Percentiles rank a stretch among this genome's conserved stretches.
phyloP scores from a whole-genome alignment of 1,140 invertebrate species.

The Lucilia sericata region DNA sequence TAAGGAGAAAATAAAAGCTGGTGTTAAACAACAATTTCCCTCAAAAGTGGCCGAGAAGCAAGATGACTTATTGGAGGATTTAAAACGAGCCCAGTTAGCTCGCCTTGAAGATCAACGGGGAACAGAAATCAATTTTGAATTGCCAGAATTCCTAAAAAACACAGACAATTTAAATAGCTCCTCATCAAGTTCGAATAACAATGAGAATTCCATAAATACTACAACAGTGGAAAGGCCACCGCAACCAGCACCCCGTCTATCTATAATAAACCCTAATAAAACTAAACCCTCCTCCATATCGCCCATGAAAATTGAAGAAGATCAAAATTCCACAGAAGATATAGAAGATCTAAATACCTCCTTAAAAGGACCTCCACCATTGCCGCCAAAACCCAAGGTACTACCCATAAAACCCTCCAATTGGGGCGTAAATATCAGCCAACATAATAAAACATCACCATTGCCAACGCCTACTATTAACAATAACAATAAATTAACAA shows the following conservation, averaged over 20 bases:
- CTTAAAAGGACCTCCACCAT: conserved; percentile 69
- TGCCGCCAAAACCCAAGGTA: conserved; percentile 73
- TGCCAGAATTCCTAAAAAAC: conserved; percentile 83
- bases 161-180: conserved; percentile 67
- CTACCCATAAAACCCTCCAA: conserved; percentile 72
- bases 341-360: background rate
- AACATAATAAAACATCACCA: conserved; percentile 52
- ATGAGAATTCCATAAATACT: conserved; percentile 24
- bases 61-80: conserved; percentile 79
- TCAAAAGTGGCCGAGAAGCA: conserved; percentile 76
- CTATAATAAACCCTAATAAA: conserved; percentile 50
- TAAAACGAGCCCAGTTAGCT: conserved; percentile 80
- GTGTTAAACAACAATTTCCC: conserved; percentile 76
- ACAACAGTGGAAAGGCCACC: conserved; percentile 50
- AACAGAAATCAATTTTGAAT: conserved; percentile 83
- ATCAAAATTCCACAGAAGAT: conserved; percentile 15
- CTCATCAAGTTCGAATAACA: conserved; percentile 59
- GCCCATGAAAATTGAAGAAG: conserved; percentile 20
- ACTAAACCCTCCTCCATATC: background rate
- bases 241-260: conserved; percentile 63
- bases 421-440: conserved; percentile 66
- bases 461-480: conserved; percentile 51
- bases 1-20: conserved; percentile 79
- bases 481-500: background rate
- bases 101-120: conserved; percentile 85